Evolutionary conservation across 2,113 vertebrate species (phyloP).

Genomic region (Limnothrissa miodon): DNA sequence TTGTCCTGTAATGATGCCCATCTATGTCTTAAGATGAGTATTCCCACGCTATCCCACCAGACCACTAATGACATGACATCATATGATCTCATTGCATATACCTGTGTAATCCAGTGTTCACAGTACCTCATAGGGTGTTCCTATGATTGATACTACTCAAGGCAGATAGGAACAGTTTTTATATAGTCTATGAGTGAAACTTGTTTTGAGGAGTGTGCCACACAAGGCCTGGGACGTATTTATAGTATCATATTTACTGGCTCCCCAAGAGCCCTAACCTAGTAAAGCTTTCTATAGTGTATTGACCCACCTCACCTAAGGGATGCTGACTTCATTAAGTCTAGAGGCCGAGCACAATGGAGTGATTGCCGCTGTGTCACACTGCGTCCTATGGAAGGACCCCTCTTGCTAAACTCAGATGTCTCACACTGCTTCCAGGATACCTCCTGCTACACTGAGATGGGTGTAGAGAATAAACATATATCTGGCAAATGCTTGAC

Average conservation of each 20-base stretch:
- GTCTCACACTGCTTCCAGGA: no score
- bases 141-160: constrained; percentile 58
- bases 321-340: constrained; percentile 70
- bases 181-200: no score
- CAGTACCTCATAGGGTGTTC: constrained; percentile 24
- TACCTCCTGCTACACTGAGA: constrained; percentile 56
- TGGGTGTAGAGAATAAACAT: constrained; percentile 66
- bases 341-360: constrained; percentile 59
- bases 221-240: constrained; percentile 61
- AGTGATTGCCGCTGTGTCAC: constrained; percentile 61
- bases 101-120: not conserved
- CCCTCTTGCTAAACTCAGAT: constrained; percentile 72
- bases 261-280: constrained; percentile 67
- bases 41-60: not conserved
- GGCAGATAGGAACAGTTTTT: constrained; percentile 53
- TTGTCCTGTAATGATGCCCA: not conserved
- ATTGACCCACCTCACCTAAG: constrained; percentile 57
- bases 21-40: not conserved
- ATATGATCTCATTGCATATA: not conserved
- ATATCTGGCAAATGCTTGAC: constrained; percentile 63
- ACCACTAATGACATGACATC: not conserved
- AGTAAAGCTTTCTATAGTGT: constrained; percentile 63
- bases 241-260: constrained; percentile 61
- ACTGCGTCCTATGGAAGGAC: constrained; percentile 64
- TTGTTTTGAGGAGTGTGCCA: constrained; percentile 61